These are phyloP conservation scores for Dicrostonyx torquatus DNA, from an alignment of 2,797 vertebrate genomes.

Conservation along the genomic window DNA sequence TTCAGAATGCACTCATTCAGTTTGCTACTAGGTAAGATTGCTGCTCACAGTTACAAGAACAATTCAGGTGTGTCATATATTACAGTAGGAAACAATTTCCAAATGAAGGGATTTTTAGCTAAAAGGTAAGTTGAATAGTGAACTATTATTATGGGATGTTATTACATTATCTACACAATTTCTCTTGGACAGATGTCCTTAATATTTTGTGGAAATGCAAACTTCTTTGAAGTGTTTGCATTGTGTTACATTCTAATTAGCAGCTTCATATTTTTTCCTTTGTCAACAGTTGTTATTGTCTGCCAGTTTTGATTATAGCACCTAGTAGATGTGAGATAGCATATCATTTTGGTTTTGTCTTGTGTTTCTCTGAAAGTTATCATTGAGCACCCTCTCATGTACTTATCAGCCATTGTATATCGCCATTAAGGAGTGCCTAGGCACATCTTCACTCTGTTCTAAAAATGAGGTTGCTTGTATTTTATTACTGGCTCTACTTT, in stretches of 20 bases:
- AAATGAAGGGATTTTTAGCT: constrained; percentile 20
- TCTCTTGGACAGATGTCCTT: not conserved
- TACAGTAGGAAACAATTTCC: constrained; percentile 30
- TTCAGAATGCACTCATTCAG: constrained; percentile 97
- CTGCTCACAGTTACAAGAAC: constrained; percentile 52
- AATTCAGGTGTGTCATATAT: not conserved
- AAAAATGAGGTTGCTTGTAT: not conserved
- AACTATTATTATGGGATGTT: not conserved
- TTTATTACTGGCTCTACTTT: not conserved
- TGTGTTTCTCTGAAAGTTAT: not conserved
- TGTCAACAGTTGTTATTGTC: not conserved
- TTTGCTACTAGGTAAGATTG: constrained; percentile 94
- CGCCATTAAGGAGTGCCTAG: not conserved
- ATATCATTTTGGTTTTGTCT: not conserved
- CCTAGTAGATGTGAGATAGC: not conserved
- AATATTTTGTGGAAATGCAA: not conserved
- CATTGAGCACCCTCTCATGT: not conserved
- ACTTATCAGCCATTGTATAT: not conserved
- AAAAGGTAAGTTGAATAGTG: constrained; percentile 58
- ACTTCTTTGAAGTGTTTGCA: not conserved
- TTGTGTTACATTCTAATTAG: not conserved
- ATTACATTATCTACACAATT: not conserved
- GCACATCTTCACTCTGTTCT: too few relatives aligned
- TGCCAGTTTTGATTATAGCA: not conserved
- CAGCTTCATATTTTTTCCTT: not conserved